Evolutionary conservation across 2,113 vertebrate species (phyloP).

Genomic region (Saccopteryx leptura): DNA sequence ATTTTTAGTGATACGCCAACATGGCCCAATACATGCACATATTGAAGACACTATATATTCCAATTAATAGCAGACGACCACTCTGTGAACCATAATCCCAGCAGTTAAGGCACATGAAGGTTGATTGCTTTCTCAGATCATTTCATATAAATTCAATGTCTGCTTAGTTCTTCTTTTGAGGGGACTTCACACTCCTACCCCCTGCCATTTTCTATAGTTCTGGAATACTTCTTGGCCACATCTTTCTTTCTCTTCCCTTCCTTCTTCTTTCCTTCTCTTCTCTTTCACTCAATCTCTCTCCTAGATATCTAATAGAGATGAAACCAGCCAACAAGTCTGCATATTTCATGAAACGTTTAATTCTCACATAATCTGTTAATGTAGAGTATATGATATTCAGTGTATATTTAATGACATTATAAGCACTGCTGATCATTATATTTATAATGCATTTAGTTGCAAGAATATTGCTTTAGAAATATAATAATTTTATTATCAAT

Average conservation of each 20-base stretch:
- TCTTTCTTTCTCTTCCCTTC: neutral
- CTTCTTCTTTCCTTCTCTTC: neutral
- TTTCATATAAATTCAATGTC: neutral
- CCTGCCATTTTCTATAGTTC: neutral
- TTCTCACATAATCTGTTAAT: neutral
- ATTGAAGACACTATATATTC: neutral
- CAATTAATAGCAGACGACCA: neutral
- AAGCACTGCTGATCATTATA: neutral
- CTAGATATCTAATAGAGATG: neutral
- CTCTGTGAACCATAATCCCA: neutral
- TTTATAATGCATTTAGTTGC: neutral
- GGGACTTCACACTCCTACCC: neutral
- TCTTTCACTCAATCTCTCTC: neutral
- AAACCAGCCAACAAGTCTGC: neutral
- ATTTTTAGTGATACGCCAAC: neutral
- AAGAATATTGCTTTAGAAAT: conserved; percentile 49
- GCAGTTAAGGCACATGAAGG: neutral
- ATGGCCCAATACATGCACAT: neutral
- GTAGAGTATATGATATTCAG: neutral
- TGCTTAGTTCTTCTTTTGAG: neutral
- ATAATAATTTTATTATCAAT: neutral
- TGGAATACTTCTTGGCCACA: neutral
- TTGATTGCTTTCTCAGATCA: neutral
- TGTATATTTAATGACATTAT: neutral
- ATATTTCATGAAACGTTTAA: neutral